phyloP scores from a whole-genome alignment of 2,888 invertebrate species.

The Apotomis turbidana region DNA sequence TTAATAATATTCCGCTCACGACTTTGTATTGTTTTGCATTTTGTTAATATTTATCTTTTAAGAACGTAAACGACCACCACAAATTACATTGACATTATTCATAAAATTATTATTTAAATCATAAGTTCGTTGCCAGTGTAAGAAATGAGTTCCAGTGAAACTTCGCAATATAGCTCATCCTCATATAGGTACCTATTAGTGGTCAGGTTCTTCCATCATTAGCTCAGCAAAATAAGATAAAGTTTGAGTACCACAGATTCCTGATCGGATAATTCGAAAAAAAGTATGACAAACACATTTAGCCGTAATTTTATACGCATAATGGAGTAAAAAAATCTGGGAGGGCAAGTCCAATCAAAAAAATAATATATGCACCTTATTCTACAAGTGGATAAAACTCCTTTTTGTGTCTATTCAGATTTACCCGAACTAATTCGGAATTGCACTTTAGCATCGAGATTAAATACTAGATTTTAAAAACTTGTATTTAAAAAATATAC shows the following conservation, averaged over 20 bases:
- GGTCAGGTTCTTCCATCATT: too few relatives aligned
- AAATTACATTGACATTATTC: too few relatives aligned
- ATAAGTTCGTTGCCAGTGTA: too few relatives aligned
- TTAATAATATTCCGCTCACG: too few relatives aligned
- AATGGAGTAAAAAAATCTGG: neutral
- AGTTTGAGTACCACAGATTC: conserved; percentile 8
- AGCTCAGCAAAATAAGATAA: neutral
- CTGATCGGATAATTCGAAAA: conserved; percentile 12
- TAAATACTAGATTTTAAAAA: neutral
- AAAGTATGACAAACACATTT: neutral
- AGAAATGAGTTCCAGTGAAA: too few relatives aligned
- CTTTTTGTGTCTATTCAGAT: neutral
- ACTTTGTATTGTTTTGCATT: too few relatives aligned
- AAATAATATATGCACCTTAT: neutral
- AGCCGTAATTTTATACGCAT: neutral
- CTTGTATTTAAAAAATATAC: neutral
- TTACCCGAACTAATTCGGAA: conserved; percentile 1
- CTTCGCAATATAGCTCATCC: too few relatives aligned
- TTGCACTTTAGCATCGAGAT: neutral
- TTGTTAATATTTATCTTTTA: too few relatives aligned
- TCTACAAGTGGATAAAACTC: conserved; percentile 1
- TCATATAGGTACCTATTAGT: too few relatives aligned
- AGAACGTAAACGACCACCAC: too few relatives aligned
- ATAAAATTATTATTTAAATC: too few relatives aligned
- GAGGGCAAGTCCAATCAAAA: neutral